A percentile compares a stretch with the other conserved stretches of the same genome.
These are phyloP conservation scores for Akabosia matsudoensis DNA, from an alignment of 1,140 invertebrate genomes.

Conservation along the genomic window DNA sequence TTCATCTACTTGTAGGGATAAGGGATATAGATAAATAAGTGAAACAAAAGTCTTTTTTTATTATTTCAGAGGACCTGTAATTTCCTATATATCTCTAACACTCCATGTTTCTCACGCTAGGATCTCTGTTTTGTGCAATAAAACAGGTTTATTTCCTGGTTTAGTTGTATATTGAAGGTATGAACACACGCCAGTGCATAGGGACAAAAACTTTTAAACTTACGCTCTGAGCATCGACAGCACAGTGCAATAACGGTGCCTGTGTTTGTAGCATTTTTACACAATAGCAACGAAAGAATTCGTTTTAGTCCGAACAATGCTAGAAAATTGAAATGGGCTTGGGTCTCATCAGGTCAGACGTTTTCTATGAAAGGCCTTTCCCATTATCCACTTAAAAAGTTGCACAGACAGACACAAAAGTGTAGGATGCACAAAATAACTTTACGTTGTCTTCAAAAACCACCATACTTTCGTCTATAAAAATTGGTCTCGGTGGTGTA, in stretches of 20 bases:
- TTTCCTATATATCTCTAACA: slow-evolving; percentile 5
- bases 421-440: too few relatives aligned
- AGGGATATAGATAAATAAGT: neutral
- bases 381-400: neutral
- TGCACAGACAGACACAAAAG: neutral
- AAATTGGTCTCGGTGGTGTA: too few relatives aligned
- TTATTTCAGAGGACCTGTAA: neutral
- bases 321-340: slow-evolving; percentile 8
- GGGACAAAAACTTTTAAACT: too few relatives aligned
- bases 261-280: too few relatives aligned
- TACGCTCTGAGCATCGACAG: too few relatives aligned
- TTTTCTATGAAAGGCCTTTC: neutral
- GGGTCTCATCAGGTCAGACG: neutral
- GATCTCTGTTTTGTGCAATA: slow-evolving; percentile 17
- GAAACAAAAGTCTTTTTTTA: neutral
- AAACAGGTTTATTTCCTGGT: too few relatives aligned
- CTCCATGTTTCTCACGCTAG: slow-evolving; percentile 13
- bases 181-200: too few relatives aligned
- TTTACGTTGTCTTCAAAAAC: too few relatives aligned
- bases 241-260: too few relatives aligned
- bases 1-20: too few relatives aligned
- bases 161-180: too few relatives aligned
- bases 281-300: neutral
- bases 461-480: too few relatives aligned
- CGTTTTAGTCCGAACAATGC: slow-evolving; percentile 13